Evolutionary conservation across 2,797 vertebrate species (phyloP), one percentile per base, ranked within the genome.

Genomic region (Pelochelys cantorii): DNA sequence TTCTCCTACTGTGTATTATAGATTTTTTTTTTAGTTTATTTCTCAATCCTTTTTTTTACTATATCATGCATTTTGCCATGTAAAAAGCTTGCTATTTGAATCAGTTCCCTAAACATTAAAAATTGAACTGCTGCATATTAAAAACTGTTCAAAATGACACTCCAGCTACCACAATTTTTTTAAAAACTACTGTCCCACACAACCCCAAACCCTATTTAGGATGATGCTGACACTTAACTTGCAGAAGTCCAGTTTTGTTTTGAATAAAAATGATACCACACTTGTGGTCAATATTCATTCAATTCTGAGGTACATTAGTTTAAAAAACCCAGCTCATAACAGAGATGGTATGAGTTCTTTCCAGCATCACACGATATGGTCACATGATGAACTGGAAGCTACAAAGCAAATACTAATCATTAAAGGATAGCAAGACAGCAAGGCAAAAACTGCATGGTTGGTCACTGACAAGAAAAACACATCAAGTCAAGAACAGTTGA

Each of bases 61-160:
- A 93, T 94, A 82, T 0, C 1, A 6, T 78, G 53, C 4, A 84
- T 83, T 77, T 77, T 14, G 83, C 4, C 54, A 22, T 18, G 79
- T 81, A 8, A 11, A 90, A 83, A 59, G 90, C 82, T 42, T 88
- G 59, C n/a, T 92, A 74, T 8, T 9, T 37, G 2, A 84, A 79
- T 74, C 79, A 86, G 22, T 10, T 81, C 54, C 85, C 12, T 71
- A 23, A 82, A 90, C 10, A 92, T 53, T 2, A 78, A 78, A 82
- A 82, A 79, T 59, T 55, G 57, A 68, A 59, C 34, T 62, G 29
- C 53, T 55, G 42, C 82, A 81, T 54, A 42, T 8, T 55, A 90
- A 11, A 92, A 81, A 82, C 34, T 77, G 62, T 4, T 87, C 5
- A 65, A 81, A 75, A 11, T 62, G 57, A 7, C 62, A 79, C 62